Percentiles rank a stretch among this genome's conserved stretches.
Conservation (phyloP, 2,797 vertebrate species). For the Chaenodraco wilsoni region DNA sequence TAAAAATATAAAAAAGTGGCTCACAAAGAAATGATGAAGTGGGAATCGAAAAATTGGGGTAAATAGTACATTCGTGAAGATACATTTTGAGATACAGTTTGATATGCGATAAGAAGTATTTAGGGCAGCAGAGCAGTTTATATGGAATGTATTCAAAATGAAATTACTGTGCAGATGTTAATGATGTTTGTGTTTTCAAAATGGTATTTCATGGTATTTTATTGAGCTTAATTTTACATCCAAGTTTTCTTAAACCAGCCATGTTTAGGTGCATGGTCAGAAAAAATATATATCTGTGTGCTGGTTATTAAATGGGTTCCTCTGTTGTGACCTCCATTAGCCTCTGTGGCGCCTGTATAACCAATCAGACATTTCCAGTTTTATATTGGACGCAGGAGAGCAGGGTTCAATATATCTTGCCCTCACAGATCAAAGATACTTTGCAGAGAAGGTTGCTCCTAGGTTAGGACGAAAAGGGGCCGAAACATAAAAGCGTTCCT, state of each 20-base stretch:
- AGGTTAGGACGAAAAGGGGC: constrained; percentile 20
- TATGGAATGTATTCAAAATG: too few species aligned
- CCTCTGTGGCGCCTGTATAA: constrained; percentile 28
- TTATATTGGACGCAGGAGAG: too few species aligned
- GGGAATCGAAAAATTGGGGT: too few species aligned
- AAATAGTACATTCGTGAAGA: too few species aligned
- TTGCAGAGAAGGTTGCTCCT: constrained; percentile 29
- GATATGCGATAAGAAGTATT: too few species aligned
- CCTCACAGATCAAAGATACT: constrained; percentile 39
- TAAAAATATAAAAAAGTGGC: neutral
- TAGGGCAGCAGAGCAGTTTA: too few species aligned
- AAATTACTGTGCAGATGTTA: too few species aligned
- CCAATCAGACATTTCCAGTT: too few species aligned
- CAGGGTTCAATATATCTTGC: constrained; percentile 38
- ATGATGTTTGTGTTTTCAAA: too few species aligned
- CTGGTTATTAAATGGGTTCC: constrained; percentile 25
- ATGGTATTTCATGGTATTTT: neutral
- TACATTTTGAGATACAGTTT: too few species aligned
- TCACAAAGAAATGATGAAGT: too few species aligned
- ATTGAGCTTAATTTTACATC: neutral
- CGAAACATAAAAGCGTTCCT: constrained; percentile 8
- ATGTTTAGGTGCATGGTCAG: neutral
- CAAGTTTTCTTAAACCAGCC: neutral
- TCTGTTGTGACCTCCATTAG: constrained; percentile 39
- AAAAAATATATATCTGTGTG: constrained; percentile 13